Percentiles rank a stretch among this genome's conserved stretches.
phyloP scores from a whole-genome alignment of 2,797 vertebrate species.

The Eutrigla gurnardus region DNA sequence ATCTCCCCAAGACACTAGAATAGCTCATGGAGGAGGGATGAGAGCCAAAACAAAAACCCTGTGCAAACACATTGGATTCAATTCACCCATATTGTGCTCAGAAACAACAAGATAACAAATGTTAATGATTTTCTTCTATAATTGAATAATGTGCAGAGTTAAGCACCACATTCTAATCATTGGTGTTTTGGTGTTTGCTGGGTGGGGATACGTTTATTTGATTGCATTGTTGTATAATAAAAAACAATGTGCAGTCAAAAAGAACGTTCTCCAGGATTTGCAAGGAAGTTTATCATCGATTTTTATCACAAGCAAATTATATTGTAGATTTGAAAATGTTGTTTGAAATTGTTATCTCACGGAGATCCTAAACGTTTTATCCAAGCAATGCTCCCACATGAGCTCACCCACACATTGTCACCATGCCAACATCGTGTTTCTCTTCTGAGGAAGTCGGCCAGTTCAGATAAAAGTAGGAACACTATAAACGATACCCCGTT shows the following conservation, averaged over 20 bases:
- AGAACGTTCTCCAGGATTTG: not conserved
- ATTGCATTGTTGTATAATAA: too few species aligned
- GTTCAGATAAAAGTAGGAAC: too few species aligned
- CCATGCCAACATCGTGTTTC: constrained; percentile 1
- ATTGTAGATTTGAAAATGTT: constrained; percentile 18
- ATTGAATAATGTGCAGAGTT: not conserved
- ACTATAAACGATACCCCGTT: too few species aligned
- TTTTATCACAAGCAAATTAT: constrained; percentile 42
- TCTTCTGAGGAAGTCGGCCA: not conserved
- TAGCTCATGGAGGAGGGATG: constrained; percentile 8
- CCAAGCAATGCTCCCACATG: constrained; percentile 20
- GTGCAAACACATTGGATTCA: not conserved
- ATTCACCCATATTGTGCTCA: not conserved
- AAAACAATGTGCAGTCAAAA: constrained; percentile 14
- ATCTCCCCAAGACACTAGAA: constrained; percentile 14
- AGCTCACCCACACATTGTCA: constrained; percentile 10
- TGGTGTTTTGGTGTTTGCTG: not conserved
- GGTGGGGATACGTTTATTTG: too few species aligned
- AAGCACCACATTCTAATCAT: not conserved
- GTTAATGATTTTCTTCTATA: not conserved
- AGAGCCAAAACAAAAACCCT: not conserved
- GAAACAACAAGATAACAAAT: not conserved
- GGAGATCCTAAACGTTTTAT: constrained; percentile 22
- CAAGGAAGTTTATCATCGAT: constrained; percentile 6
- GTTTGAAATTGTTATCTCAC: constrained; percentile 41